Evolutionary conservation across 2,113 vertebrate genomes (phyloP).

Genomic region (Thalassarche chlororhynchos): DNA sequence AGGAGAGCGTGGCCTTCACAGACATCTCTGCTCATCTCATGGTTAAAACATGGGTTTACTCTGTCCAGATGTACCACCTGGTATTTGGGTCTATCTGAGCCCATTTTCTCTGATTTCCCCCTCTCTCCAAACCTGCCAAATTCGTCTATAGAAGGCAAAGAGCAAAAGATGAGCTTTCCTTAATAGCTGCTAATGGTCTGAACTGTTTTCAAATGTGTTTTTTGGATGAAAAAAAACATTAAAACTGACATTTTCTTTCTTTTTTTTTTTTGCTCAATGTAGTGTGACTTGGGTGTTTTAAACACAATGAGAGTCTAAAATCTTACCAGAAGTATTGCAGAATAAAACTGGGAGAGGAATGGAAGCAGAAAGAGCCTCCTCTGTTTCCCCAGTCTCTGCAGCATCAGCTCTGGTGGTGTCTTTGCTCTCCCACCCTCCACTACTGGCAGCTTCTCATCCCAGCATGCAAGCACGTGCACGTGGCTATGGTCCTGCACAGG

Average conservation of each 20-base stretch:
- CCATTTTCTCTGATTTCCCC: background rate
- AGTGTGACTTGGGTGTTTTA: background rate
- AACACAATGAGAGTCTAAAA: background rate
- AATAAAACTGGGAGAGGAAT: background rate
- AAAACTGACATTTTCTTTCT: background rate
- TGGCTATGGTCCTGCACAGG: background rate
- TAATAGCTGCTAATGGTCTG: background rate
- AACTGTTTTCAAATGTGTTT: background rate
- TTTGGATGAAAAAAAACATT: background rate
- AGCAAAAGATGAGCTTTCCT: background rate
- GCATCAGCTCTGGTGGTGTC: background rate
- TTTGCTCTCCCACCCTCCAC: background rate
- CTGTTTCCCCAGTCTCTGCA: background rate
- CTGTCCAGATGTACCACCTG: background rate
- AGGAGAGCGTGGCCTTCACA: background rate
- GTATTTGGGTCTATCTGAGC: background rate
- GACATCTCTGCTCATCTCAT: background rate
- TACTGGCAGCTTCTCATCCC: background rate
- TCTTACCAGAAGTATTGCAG: background rate
- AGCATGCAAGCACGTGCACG: accelerated
- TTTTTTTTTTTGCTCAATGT: background rate
- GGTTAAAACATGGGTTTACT: background rate
- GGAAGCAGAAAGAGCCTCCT: background rate
- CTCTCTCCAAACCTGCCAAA: background rate
- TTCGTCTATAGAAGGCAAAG: background rate